Base-by-base conservation (phyloP, 2,113 vertebrate genomes). In the Ploceus nigricollis region DNA sequence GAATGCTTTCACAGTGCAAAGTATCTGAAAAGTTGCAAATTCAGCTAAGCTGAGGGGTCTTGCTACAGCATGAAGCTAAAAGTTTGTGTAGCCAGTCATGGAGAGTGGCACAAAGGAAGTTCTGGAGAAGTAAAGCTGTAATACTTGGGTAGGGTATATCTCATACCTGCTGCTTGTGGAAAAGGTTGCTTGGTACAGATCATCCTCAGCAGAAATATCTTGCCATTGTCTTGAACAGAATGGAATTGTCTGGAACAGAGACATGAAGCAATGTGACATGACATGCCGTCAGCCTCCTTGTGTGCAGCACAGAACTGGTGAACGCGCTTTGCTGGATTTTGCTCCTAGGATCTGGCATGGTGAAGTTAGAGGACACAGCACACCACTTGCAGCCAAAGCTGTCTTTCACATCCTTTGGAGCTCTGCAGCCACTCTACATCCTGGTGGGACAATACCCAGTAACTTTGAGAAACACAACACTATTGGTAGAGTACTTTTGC, bases 21-120 rank as follows among this genome's bases (percentile, higher is more conserved):
- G 8, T 78, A 40, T 11, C 58, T 56, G 40, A 69, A 78, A 85
- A 19, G 1, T 14, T 84, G 48, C 42, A 56, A 81, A 69, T 27
- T 35, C 25, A 87, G 31, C 35, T 60, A 35, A 44, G 6, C 13
- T 65, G 45, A 84, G 37, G 23, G 6, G 3, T 10, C 14, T 51
- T 85, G 24, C 20, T 37, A 30, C 7, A 69, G 8, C 4, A 6
- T 22, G 28, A 76, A 87, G 57, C 2, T 57, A 22, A 28, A 86
- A 35, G 4, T 22, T 10, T 47, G 11, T 53, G 19, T 18, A 53
- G 40, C 37, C 4, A 0, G 11, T 73, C 22, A 44, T 3, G 0
- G 35, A 72, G 18, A 35, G 25, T 18, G 20, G 19, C 39, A 70
- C n/a, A 70, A 66, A 57, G 15, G 14, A 27, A 23, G 23, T 39